Evolutionary conservation across 2,888 invertebrate genomes (phyloP).

Genomic region (Polydesmus complanatus): DNA sequence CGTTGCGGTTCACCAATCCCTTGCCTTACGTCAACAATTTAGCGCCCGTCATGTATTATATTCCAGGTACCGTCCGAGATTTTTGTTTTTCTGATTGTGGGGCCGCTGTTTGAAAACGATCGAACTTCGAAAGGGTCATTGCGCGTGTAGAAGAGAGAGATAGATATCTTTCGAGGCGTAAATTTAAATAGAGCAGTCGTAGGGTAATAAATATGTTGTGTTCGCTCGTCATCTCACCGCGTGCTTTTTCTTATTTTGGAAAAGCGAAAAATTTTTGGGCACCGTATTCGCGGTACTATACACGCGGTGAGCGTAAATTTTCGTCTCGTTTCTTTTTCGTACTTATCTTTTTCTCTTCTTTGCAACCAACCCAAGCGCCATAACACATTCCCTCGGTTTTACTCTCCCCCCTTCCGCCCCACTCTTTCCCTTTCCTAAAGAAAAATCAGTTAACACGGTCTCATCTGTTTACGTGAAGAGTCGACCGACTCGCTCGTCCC

Average conservation of each 20-base stretch:
- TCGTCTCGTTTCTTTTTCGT: too few species aligned
- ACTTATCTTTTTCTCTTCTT: background rate
- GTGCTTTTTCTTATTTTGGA: background rate
- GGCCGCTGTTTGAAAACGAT: background rate
- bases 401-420: too few species aligned
- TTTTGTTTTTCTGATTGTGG: background rate
- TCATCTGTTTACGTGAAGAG: too few species aligned
- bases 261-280: background rate
- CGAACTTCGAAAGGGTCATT: background rate
- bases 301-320: background rate
- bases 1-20: slow-evolving; percentile 7
- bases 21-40: slow-evolving; percentile 7
- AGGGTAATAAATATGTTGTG: background rate
- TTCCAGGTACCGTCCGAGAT: slow-evolving; percentile 8
- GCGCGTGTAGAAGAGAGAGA: too few species aligned
- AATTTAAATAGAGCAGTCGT: background rate
- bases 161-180: too few species aligned
- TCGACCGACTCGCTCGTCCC: too few species aligned
- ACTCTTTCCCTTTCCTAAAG: background rate
- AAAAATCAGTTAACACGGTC: too few species aligned
- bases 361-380: too few species aligned
- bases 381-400: too few species aligned
- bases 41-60: slow-evolving; percentile 5
- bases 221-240: background rate
- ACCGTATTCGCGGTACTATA: background rate